Percentiles rank a stretch among this genome's conserved stretches.
These are phyloP conservation scores for Halichoeres trimaculatus DNA, from an alignment of 2,113 vertebrate species.

Conservation along the genomic window DNA sequence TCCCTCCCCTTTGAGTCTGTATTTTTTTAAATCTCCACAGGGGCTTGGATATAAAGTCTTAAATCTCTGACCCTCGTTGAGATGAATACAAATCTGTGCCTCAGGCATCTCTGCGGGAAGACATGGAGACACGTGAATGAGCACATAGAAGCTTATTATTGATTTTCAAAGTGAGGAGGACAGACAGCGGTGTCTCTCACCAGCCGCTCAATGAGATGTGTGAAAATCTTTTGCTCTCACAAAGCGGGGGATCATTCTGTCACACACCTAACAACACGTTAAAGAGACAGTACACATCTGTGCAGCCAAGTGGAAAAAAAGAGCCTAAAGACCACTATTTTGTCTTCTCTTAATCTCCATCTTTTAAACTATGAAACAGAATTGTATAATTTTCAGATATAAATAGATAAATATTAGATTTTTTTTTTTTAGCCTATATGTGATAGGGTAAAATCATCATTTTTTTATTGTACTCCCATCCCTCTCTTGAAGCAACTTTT, in stretches of 20 bases:
- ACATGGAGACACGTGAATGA: slow-evolving; percentile 56
- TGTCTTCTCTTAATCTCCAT: background rate
- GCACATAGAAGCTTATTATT: slow-evolving; percentile 67
- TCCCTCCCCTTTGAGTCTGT: slow-evolving; percentile 1
- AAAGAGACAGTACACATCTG: slow-evolving; percentile 55
- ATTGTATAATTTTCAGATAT: no score
- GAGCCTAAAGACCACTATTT: background rate
- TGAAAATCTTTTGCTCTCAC: slow-evolving; percentile 72
- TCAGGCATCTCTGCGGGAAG: slow-evolving; percentile 48
- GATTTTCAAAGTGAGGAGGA: slow-evolving; percentile 77
- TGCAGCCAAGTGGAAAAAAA: slow-evolving; percentile 48
- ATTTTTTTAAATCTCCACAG: slow-evolving; percentile 17
- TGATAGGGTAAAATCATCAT: background rate
- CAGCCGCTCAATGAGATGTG: slow-evolving; percentile 66
- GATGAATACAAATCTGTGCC: slow-evolving; percentile 53
- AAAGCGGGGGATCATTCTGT: slow-evolving; percentile 58
- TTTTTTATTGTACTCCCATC: fast-evolving
- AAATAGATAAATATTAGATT: no score
- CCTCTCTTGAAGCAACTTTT: background rate
- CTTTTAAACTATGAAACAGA: background rate
- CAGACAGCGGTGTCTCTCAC: slow-evolving; percentile 68
- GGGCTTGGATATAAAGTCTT: slow-evolving; percentile 20
- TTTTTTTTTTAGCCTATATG: background rate
- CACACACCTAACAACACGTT: slow-evolving; percentile 61
- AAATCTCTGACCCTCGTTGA: slow-evolving; percentile 51